Base-by-base conservation (phyloP, 2,888 invertebrate species). In the Seira ritae region DNA sequence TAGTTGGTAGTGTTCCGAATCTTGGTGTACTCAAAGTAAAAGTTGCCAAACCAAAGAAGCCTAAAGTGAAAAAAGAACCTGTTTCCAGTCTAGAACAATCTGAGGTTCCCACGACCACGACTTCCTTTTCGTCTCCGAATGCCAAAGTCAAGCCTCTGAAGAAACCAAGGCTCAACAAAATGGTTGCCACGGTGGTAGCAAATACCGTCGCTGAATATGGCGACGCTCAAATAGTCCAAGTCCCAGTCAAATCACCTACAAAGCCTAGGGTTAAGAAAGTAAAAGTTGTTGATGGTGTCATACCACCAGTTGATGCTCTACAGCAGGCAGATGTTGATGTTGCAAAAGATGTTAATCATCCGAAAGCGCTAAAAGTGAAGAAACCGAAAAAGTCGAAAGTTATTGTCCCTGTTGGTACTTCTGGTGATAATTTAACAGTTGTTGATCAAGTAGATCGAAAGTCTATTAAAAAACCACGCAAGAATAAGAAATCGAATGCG, bases 1-100 rank as follows among this genome's bases (percentile, higher is more conserved):
- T n/a, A 19, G 19, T 17, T 65, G 23, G 8, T n/a, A 68, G n/a
- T 17, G 62, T 62, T 10, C 62, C 62, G 10, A 68, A 68, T 6
- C 65, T 19, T 19, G 17, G 19, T 15, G 6, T n/a, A n/a, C n/a
- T n/a, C n/a, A n/a, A n/a, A n/a, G n/a, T n/a, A n/a, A n/a, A n/a
- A n/a, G n/a, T 20, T 3, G n/a, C 19, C 12, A 73, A 72, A 8
- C n/a, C 50, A 17, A 80, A 80, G 60, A 23, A 73, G 12, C 24
- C 55, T 42, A 4, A 71, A 65, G 6, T 17, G 12, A 69, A 24
- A 12, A 76, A 76, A 65, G n/a, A 46, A 46, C 50, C 50, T 15
- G 50, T 46, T 46, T 15, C 10, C 50, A 8, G 17, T 17, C 12
- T 17, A 62, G n/a, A 19, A 46, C 10, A 46, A 15, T 46, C 50